Percentiles rank a stretch among this genome's conserved stretches.
These are phyloP conservation scores for Eristalis intricaria DNA, from an alignment of 2,888 invertebrate species.

Conservation along the genomic window DNA sequence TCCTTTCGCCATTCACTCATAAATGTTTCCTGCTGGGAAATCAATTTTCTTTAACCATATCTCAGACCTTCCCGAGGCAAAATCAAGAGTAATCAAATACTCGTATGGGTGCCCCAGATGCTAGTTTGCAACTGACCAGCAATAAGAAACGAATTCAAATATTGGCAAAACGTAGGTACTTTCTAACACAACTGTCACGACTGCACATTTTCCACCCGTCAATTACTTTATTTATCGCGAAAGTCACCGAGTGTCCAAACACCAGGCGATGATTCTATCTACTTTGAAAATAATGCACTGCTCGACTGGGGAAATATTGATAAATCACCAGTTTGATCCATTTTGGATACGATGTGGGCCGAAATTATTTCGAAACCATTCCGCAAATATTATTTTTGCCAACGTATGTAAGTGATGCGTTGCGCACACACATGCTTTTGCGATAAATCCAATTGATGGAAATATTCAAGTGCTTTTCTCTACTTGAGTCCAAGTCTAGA, in stretches of 20 bases:
- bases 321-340: slow-evolving; percentile 8
- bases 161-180: not conserved
- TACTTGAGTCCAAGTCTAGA: not conserved
- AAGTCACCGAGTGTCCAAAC: slow-evolving; percentile 37
- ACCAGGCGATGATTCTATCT: not conserved
- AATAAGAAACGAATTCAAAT: not conserved
- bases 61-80: slow-evolving; percentile 82
- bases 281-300: slow-evolving; percentile 19
- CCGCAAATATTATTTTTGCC: slow-evolving; percentile 11
- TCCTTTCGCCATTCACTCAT: slow-evolving; percentile 81
- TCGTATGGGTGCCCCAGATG: slow-evolving; percentile 82
- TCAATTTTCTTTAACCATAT: slow-evolving; percentile 78
- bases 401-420: slow-evolving; percentile 18
- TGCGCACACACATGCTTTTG: not conserved
- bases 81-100: slow-evolving; percentile 80
- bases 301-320: slow-evolving; percentile 4
- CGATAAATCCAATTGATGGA: slow-evolving; percentile 23
- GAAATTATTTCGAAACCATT: slow-evolving; percentile 24
- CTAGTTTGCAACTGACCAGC: slow-evolving; percentile 81
- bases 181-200: slow-evolving; percentile 11
- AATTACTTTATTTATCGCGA: slow-evolving; percentile 37
- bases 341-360: slow-evolving; percentile 30
- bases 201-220: slow-evolving; percentile 25
- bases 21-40: slow-evolving; percentile 82
- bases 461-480: not conserved